Evolutionary conservation across 1,140 invertebrate species (phyloP), one percentile per base, ranked within the genome.

Genomic region (Macrobrachium nipponense): DNA sequence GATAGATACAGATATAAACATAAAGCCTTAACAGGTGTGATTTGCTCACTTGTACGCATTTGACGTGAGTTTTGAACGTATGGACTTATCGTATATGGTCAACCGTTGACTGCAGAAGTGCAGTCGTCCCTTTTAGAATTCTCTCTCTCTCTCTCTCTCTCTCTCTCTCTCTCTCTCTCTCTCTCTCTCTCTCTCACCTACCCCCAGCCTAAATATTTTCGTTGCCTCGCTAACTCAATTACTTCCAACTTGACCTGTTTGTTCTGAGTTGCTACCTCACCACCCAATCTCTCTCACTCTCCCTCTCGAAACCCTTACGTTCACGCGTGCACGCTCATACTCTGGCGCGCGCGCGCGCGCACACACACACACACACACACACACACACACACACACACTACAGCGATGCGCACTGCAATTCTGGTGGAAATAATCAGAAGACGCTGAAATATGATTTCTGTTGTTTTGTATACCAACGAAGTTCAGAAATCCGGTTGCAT

Each of bases 241-340:
- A 83, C 73, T 44, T 77, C 76, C 82, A 83, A 83, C 82, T 83
- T 83, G 82, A 83, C 82, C 82, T 83, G 82, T 83, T 83, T 83
- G 82, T 61, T 77, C 73, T 44, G 82, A 83, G 72, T 83, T 36
- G 82, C 73, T 83, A 66, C 73, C 82, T 76, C 73, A 73, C 59
- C 73, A n/a, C 72, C 70, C 82, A 83, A 83, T 83, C 82, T 83
- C 82, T 61, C 73, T 61, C 73, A n/a, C 23, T 36, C 43, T 51
- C 72, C 18, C 61, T 17, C 60, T 44, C 36, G 18, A 60, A 72
- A 14, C 10, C 23, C 20, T 51, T 51, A 20, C 58, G n/a, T 36
- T 14, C 61, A n/a, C 43, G 12, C 7, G 18, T 44, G 14, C 43
- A 43, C 60, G 27, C 70, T 17, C 51, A 18, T 15, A 27, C 20